phyloP scores from a whole-genome alignment of 2,113 vertebrate genomes.

The Burhinus oedicnemus region DNA sequence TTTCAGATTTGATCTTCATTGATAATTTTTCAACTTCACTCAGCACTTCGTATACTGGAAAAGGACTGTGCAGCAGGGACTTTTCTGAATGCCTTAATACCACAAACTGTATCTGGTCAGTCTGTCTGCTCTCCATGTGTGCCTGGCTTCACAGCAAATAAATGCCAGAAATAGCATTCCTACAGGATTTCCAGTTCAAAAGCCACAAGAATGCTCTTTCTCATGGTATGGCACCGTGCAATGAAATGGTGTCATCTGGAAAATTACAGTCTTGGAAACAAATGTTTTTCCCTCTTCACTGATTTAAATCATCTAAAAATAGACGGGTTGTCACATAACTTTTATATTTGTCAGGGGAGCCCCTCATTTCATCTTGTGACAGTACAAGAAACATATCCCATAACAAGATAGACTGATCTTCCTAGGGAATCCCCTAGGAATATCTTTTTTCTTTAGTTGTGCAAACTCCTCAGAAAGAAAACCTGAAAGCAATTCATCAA shows the following conservation, averaged over 20 bases:
- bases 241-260: conserved; percentile 78
- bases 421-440: conserved; percentile 35
- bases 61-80: conserved; percentile 35
- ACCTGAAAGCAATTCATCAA: background rate
- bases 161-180: conserved; percentile 76
- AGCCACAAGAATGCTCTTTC: conserved; percentile 78
- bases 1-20: conserved; percentile 57
- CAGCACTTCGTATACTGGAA: conserved; percentile 39
- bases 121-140: conserved; percentile 66
- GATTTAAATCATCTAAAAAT: conserved; percentile 77
- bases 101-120: conserved; percentile 72
- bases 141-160: conserved; percentile 68
- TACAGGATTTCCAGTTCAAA: conserved; percentile 76
- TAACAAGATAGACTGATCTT: conserved; percentile 4
- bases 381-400: conserved; percentile 10
- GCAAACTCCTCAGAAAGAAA: conserved; percentile 32
- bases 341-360: conserved; percentile 51
- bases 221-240: conserved; percentile 75
- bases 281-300: conserved; percentile 64
- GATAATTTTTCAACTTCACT: conserved; percentile 59
- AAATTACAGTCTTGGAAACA: conserved; percentile 77
- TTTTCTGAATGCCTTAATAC: conserved; percentile 64
- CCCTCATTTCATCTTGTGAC: conserved; percentile 34
- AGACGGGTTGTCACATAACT: conserved; percentile 64
- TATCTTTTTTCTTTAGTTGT: background rate